phyloP scores from a whole-genome alignment of 2,797 vertebrate species.

The Aratinga solstitialis region DNA sequence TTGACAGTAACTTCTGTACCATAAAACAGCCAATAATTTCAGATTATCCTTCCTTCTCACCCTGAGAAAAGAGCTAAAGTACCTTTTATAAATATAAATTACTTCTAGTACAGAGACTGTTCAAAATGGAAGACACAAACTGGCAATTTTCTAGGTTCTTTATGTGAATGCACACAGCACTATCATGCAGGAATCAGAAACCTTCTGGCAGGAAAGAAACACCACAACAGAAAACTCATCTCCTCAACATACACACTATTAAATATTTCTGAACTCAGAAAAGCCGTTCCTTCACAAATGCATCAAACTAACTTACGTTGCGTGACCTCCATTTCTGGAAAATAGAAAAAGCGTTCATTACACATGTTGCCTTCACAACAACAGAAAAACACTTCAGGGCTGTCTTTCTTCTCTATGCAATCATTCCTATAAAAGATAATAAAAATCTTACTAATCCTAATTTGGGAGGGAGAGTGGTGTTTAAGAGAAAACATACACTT shows the following conservation, averaged over 20 bases:
- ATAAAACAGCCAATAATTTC: not conserved
- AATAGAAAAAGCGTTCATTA: slow-evolving; percentile 91
- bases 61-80: not conserved
- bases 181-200: not conserved
- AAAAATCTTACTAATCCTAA: not conserved
- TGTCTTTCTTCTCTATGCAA: slow-evolving; percentile 93
- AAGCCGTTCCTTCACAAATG: not conserved
- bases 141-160: not conserved
- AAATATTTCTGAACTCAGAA: not conserved
- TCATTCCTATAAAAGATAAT: slow-evolving; percentile 79
- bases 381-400: slow-evolving; percentile 95
- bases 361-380: slow-evolving; percentile 96
- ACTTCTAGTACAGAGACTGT: not conserved
- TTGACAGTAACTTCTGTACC: not conserved
- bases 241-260: not conserved
- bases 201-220: not conserved
- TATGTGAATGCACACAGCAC: not conserved
- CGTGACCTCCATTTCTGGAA: slow-evolving; percentile 82
- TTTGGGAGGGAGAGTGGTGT: not conserved
- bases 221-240: not conserved
- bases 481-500: not conserved
- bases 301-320: slow-evolving; percentile 74
- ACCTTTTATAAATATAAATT: not conserved
- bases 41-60: not conserved
- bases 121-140: not conserved